Conservation (phyloP, 2,113 vertebrate genomes). For the Pelecanus crispus region DNA sequence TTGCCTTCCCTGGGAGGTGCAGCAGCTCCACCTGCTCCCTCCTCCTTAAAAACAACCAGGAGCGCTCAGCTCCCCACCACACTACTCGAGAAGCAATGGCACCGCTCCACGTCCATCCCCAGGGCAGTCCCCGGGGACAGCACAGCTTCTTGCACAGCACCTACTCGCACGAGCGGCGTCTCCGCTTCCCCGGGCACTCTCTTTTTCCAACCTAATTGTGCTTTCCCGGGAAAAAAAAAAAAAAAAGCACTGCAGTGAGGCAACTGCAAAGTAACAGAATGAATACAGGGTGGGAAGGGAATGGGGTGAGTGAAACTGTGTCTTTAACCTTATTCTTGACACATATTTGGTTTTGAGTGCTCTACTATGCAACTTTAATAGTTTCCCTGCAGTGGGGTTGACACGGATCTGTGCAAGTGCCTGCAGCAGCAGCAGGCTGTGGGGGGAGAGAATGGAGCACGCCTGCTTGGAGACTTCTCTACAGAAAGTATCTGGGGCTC, state of each 20-base stretch:
- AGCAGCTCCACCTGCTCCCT: neutral
- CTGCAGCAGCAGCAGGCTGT: neutral
- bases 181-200: neutral
- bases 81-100: rapidly evolving
- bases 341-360: neutral
- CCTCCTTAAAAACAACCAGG: neutral
- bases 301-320: neutral
- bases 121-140: neutral
- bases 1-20: neutral
- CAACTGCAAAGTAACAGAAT: neutral
- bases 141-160: neutral
- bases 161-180: rapidly evolving
- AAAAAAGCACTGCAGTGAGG: neutral
- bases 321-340: conserved; percentile 37
- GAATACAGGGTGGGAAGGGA: neutral
- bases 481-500: neutral
- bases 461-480: neutral
- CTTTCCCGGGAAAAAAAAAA: neutral
- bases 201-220: neutral
- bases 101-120: rapidly evolving
- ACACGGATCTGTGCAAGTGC: neutral
- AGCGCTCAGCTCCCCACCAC: rapidly evolving
- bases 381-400: neutral
- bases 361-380: conserved; percentile 10
- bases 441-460: rapidly evolving